Percentiles rank a stretch among this genome's conserved stretches.
These are phyloP conservation scores for Heteronetta atricapilla DNA, from an alignment of 2,113 vertebrate genomes.

Conservation along the genomic window DNA sequence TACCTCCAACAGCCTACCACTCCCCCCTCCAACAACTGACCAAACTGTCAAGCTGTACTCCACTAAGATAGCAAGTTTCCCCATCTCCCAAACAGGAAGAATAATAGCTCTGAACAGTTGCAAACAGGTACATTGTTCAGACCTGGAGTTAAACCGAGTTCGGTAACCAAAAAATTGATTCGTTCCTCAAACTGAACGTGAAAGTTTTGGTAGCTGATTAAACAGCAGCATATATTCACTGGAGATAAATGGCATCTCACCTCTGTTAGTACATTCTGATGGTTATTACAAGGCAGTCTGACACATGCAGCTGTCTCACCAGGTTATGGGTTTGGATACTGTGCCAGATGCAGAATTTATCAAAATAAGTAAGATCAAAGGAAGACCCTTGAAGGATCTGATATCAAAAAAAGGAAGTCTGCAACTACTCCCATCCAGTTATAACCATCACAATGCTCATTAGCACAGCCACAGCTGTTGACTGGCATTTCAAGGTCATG, in stretches of 20 bases:
- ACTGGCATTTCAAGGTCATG: background rate
- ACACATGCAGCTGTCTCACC: background rate
- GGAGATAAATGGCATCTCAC: background rate
- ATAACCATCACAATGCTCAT: constrained; percentile 25
- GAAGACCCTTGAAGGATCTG: constrained; percentile 29
- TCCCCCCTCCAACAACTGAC: constrained; percentile 63
- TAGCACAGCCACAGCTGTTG: background rate
- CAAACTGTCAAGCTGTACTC: constrained; percentile 62
- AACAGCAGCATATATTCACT: background rate
- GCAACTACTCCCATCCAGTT: background rate
- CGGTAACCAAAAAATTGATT: background rate
- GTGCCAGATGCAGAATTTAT: constrained; percentile 31
- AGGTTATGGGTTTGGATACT: background rate
- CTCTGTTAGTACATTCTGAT: background rate
- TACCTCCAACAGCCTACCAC: constrained; percentile 74
- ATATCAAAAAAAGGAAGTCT: background rate
- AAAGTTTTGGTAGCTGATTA: constrained; percentile 15
- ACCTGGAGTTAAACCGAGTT: constrained; percentile 45
- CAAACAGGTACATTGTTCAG: constrained; percentile 20
- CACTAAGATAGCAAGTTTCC: constrained; percentile 45
- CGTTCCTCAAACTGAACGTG: background rate
- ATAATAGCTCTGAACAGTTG: constrained; percentile 62
- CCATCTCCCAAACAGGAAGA: constrained; percentile 48
- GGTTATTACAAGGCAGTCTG: background rate
- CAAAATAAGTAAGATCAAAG: background rate